Conservation (phyloP, 2,113 vertebrate species). For the Nannospalax galili region DNA sequence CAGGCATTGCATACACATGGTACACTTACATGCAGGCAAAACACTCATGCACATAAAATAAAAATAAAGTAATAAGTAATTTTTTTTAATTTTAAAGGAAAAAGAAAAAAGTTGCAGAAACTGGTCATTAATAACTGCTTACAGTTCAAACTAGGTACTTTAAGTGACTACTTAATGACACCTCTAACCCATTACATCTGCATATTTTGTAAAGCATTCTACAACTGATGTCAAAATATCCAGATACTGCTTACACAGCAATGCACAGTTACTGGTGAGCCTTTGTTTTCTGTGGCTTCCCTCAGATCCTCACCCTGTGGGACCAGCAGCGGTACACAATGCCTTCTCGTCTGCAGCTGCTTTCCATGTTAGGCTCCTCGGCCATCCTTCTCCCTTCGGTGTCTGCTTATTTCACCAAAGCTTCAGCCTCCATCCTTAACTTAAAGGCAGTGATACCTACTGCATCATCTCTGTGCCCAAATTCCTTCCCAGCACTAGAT, state of each 20-base stretch:
- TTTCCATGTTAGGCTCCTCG: fast-evolving
- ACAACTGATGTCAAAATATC: not conserved
- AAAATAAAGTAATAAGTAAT: no score
- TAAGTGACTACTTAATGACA: not conserved
- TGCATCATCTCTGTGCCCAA: not conserved
- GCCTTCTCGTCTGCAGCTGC: not conserved
- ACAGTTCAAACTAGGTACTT: not conserved
- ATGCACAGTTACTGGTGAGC: not conserved
- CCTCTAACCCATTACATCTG: not conserved
- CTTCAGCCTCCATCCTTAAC: no score
- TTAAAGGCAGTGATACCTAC: fast-evolving
- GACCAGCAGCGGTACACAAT: no score
- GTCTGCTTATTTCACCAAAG: not conserved
- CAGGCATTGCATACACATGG: no score
- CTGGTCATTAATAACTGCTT: not conserved
- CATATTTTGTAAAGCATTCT: not conserved
- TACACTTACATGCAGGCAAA: no score
- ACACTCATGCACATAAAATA: no score
- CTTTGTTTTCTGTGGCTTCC: no score
- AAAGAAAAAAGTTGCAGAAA: not conserved
- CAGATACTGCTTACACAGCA: not conserved
- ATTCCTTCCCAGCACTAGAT: not conserved
- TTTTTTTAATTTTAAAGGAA: no score
- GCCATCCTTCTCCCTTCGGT: not conserved
- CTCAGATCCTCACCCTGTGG: not conserved